These are phyloP conservation scores for Leucophenga montana DNA, from an alignment of 2,888 invertebrate species.

Conservation along the genomic window DNA sequence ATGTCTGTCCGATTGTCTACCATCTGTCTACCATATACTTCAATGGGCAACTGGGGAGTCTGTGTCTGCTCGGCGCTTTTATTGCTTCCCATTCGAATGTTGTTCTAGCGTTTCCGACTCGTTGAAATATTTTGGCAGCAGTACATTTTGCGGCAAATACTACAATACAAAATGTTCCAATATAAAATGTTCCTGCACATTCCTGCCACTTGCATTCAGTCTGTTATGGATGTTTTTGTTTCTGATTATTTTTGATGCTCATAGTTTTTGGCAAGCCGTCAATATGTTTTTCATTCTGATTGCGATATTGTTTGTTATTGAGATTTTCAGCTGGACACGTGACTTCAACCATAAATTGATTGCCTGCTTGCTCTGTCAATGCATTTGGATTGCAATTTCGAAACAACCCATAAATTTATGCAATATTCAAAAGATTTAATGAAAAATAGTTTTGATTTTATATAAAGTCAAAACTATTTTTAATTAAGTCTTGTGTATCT, in stretches of 20 bases:
- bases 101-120: not conserved
- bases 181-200: not conserved
- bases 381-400: constrained; percentile 9
- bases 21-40: not conserved
- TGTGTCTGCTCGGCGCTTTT: constrained; percentile 12
- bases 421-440: not conserved
- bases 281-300: constrained; percentile 25
- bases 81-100: not conserved
- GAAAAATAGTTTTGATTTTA: not conserved
- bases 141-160: constrained; percentile 26
- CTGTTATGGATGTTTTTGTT: constrained; percentile 9
- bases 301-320: constrained; percentile 28
- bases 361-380: not conserved
- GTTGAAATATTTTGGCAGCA: constrained; percentile 12
- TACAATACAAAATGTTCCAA: not conserved
- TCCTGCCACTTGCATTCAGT: not conserved
- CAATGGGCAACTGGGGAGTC: constrained; percentile 32
- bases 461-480: too few species aligned
- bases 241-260: constrained; percentile 18
- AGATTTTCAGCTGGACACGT: constrained; percentile 22
- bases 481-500: too few species aligned
- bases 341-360: constrained; percentile 24
- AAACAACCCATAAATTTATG: constrained; percentile 9
- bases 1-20: not conserved
- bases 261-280: constrained; percentile 20